Evolutionary conservation across 2,797 vertebrate genomes (phyloP), one percentile per base, ranked within the genome.

Genomic region (Tokudaia muenninki): DNA sequence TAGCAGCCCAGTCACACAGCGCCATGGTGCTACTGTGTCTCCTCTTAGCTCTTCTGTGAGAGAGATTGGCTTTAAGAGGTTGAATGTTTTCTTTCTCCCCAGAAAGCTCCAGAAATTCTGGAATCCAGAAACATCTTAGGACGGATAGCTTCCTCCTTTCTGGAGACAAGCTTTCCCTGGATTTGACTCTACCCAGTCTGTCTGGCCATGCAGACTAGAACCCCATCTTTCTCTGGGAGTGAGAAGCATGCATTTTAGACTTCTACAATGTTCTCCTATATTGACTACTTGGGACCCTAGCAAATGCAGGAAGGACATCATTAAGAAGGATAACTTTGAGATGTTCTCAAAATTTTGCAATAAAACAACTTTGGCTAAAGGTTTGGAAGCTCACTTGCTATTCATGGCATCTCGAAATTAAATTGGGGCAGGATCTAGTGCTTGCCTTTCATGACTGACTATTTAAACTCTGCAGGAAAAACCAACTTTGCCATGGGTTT

Each of bases 381-480:
- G 93, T 96, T 91, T 91, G 55, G 75, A 83, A 79, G 93, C 81
- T 97, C 88, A 88, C 9, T 24, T 63, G 90, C 96, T 97, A 97
- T 88, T 82, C 97, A 97, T 78, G 72, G 87, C 63, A 97, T 2
- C 22, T 47, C 9, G 22, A 96, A 97, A 91, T 78, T 96, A 96
- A 92, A 95, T 92, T 95, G 83, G 97, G 91, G 95, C 90, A 97
- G 86, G 95, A 93, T 90, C 94, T 93, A 84, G 21, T 84, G 84
- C 57, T 91, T 81, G 90, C 91, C 93, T 97, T 97, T 96, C 61
- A 75, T 67, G 59, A 24, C 21, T 61, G 59, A 96, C 92, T 98
- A 34, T 96, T 97, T 97, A 93, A 72, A 96, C 94, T 98, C 97
- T 97, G 78, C 97, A 61, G 22, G 92, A 90, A 95, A 97, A 87